Base-by-base conservation (phyloP, 2,113 vertebrate genomes). In the Platanista minor region DNA sequence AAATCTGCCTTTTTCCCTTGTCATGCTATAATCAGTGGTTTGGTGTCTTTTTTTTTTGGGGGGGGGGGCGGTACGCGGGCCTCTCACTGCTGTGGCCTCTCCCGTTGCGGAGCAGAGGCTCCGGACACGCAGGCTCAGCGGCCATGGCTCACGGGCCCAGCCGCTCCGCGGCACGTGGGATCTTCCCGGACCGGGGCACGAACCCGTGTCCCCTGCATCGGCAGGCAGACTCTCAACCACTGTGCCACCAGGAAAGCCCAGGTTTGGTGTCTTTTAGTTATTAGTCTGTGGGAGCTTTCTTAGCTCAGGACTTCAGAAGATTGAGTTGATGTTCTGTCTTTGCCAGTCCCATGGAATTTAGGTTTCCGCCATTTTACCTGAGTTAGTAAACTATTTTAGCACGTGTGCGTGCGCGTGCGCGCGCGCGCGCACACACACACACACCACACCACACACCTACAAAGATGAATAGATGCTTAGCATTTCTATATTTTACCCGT, bases 351-450 rank as follows among this genome's bases (percentile, higher is more conserved):
- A 27, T n/a, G 62, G 91, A 84, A 36, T 9, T 64, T n/a, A 90
- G 36, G 87, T 74, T 94, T 31, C 18, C 10, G 61, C 11, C 0
- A 1, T 61, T 31, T 15, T 11, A 21, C 54, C 4, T 21, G 39
- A 31, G 15, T 41, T 64, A 29, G 33, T 52, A 6, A 39, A 7
- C 27, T 8, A 12, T 43, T 11, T 23, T 15, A 29, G 41, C 13
- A 20, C 4, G 4, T 6, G 52, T 52, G 52, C n/a, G n/a, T 17
- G 52, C 5, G 5, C 6, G 5, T 2, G 52, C 0, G 1, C 15
- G 0, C 52, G 2, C 49, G 8, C 8, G 3, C 29, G 27, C 0
- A 4, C 4, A 17, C 14, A 13, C 5, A 17, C 5, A 14, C 3
- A 33, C 13, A 14, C 18, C 17, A 10, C 13, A n/a, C 10, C 59